phyloP scores from a whole-genome alignment of 2,797 vertebrate species.

The Arvicola amphibius region DNA sequence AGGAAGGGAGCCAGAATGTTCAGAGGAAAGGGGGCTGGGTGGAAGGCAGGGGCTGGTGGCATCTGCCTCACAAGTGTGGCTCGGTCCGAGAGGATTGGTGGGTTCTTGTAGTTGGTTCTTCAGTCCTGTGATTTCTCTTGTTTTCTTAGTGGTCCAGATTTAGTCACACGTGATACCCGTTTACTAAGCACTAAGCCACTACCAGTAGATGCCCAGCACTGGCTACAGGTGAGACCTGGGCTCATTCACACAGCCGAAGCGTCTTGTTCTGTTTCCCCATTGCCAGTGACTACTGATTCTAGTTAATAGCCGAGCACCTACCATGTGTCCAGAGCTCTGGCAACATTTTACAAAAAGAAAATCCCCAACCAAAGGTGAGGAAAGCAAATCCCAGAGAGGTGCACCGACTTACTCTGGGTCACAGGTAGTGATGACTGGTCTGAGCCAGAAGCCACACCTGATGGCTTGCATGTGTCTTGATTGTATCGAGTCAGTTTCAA shows the following conservation, averaged over 20 bases:
- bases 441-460: neutral
- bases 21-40: neutral
- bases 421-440: neutral
- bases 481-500: neutral
- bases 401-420: neutral
- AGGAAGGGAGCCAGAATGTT: neutral
- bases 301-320: neutral
- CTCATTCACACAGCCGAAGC: neutral
- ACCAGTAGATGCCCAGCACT: neutral
- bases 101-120: neutral
- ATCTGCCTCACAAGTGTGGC: neutral
- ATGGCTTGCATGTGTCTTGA: neutral
- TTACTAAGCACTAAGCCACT: neutral
- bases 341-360: neutral
- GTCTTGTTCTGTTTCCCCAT: neutral
- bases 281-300: neutral
- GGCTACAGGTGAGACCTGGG: neutral
- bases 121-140: neutral
- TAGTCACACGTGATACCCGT: neutral
- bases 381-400: neutral
- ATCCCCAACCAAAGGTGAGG: constrained; percentile 28
- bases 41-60: neutral
- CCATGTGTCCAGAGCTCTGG: neutral
- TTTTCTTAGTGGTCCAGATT: neutral
- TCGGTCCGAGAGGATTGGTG: neutral